A percentile compares a stretch with the other conserved stretches of the same genome.
Evolutionary conservation across 2,113 vertebrate genomes (phyloP).

Genomic region (Lethenteron reissneri): DNA sequence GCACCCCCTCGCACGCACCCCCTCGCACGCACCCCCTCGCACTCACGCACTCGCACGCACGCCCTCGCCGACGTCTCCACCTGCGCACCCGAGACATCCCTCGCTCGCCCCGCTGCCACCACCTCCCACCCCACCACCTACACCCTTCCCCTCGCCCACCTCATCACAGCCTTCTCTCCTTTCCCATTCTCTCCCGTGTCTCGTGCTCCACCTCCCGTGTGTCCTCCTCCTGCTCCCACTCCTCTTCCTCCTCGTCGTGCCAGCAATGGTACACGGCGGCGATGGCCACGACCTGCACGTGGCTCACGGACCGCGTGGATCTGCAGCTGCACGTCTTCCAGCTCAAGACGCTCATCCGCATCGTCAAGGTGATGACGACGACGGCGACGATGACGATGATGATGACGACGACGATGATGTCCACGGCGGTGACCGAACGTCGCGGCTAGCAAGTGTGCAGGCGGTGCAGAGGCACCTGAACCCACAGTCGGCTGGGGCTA

Average conservation of each 20-base stretch:
- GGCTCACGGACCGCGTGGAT: slow-evolving; percentile 97
- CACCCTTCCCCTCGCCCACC: slow-evolving; percentile 11
- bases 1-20: neutral
- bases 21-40: neutral
- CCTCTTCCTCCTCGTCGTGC: slow-evolving; percentile 22
- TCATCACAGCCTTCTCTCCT: slow-evolving; percentile 13
- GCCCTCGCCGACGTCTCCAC: neutral
- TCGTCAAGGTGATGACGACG: slow-evolving; percentile 52
- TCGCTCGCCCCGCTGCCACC: neutral
- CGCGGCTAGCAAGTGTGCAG: too few relatives aligned
- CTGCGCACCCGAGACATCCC: neutral
- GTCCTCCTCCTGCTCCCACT: slow-evolving; percentile 17
- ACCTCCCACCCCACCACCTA: neutral
- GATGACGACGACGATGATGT: too few relatives aligned
- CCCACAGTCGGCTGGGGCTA: too few relatives aligned
- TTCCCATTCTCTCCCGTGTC: slow-evolving; percentile 16
- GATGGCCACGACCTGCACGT: slow-evolving; percentile 89
- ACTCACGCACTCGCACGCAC: neutral
- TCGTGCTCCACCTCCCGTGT: slow-evolving; percentile 14
- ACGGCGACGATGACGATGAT: neutral
- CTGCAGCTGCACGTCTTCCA: slow-evolving; percentile 98
- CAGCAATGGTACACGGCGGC: slow-evolving; percentile 99
- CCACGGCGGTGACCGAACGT: too few relatives aligned
- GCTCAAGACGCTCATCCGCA: slow-evolving; percentile 97
- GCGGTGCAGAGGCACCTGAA: too few relatives aligned